Percentiles rank a stretch among this genome's conserved stretches.
These are phyloP conservation scores for Scylla paramamosain DNA, from an alignment of 1,140 invertebrate species.

Conservation along the genomic window DNA sequence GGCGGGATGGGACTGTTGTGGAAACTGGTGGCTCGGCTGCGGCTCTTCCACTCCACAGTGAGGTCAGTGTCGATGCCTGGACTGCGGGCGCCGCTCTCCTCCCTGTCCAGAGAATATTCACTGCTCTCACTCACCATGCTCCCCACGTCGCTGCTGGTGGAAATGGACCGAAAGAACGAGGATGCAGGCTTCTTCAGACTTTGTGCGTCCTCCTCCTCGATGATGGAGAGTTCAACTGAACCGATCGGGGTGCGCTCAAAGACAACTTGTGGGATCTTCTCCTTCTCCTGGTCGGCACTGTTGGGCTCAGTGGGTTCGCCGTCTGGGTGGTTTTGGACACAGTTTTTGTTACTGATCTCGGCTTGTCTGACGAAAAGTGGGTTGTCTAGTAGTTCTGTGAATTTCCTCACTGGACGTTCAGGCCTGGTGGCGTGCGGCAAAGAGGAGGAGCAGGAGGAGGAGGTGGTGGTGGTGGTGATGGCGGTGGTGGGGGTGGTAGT, in stretches of 20 bases:
- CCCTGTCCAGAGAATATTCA: constrained; percentile 53
- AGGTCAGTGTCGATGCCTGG: constrained; percentile 56
- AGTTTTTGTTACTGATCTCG: neutral
- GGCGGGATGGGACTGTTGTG: neutral
- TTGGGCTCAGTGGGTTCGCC: neutral
- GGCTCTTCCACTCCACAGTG: constrained; percentile 42
- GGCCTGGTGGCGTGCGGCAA: neutral
- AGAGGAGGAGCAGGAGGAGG: neutral
- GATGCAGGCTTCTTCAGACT: neutral
- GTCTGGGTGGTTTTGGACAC: too few relatives aligned
- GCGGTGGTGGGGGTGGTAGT: neutral
- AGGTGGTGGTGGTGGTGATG: constrained; percentile 1
- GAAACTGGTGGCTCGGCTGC: constrained; percentile 2
- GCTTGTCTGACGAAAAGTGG: neutral
- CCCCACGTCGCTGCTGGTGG: constrained; percentile 62
- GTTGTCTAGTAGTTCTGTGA: neutral
- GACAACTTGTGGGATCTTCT: neutral
- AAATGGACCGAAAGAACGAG: constrained; percentile 53
- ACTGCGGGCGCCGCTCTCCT: constrained; percentile 36
- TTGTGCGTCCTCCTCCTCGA: constrained; percentile 37
- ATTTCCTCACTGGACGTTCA: neutral
- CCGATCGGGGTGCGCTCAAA: constrained; percentile 45
- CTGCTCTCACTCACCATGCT: constrained; percentile 70
- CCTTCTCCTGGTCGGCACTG: neutral
- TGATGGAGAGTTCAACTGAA: constrained; percentile 52